Percentiles rank a stretch among this genome's conserved stretches.
Conservation (phyloP, 2,797 vertebrate species). For the Phoeniculus purpureus region DNA sequence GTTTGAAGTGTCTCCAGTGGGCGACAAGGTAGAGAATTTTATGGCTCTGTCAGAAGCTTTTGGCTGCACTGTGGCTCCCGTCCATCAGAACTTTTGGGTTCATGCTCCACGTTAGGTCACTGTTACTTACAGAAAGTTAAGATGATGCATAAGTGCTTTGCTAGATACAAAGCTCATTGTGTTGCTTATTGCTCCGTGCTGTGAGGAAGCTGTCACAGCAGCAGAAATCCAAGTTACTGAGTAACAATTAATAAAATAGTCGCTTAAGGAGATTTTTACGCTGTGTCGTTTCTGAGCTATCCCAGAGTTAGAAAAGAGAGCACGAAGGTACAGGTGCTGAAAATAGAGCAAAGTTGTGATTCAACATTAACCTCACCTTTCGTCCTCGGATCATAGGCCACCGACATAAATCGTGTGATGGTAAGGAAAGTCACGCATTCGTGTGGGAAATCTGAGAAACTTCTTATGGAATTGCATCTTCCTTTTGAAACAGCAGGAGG, state of each 20-base stretch:
- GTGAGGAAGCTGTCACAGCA: constrained; percentile 3
- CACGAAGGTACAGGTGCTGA: neutral
- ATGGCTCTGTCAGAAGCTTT: neutral
- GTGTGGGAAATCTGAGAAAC: constrained; percentile 18
- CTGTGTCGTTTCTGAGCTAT: neutral
- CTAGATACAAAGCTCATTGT: neutral
- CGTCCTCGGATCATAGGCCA: neutral
- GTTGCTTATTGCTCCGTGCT: neutral
- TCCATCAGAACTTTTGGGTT: neutral
- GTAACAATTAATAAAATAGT: constrained; percentile 7
- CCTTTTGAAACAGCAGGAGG: neutral
- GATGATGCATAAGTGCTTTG: neutral
- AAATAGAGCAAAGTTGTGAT: constrained; percentile 36
- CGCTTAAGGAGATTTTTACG: neutral
- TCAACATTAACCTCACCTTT: constrained; percentile 39
- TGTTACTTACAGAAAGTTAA: neutral
- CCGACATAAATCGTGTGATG: constrained; percentile 8
- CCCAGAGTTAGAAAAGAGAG: neutral
- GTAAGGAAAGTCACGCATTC: neutral
- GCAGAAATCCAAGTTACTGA: neutral
- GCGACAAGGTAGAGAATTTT: neutral
- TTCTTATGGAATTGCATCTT: constrained; percentile 27
- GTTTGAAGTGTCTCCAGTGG: rapidly evolving
- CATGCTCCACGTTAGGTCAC: rapidly evolving
- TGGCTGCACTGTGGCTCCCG: neutral